Evolutionary conservation across 2,888 invertebrate genomes (phyloP), one percentile per base, ranked within the genome.

Genomic region (Temnothorax rugatulus): DNA sequence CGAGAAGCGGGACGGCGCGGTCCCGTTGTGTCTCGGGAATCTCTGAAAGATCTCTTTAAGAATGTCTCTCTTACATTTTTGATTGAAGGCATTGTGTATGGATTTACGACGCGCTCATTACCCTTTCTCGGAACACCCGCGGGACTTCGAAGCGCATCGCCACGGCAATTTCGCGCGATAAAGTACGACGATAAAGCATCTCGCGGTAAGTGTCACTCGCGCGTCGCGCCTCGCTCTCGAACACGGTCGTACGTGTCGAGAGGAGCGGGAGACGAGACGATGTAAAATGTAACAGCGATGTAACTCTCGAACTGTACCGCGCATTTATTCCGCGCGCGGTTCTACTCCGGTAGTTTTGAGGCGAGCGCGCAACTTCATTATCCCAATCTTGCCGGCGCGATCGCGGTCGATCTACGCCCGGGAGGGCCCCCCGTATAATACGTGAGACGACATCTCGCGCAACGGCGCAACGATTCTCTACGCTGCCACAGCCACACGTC

Each of bases 281-380:
- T 34, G 15, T 34, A 9, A 74, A 63, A 63, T 21, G 52, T 54
- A 34, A 71, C 52, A 71, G 54, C 57, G 73, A 73, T 15, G 25
- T 29, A 41, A 73, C 57, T 41, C 66, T 41, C 66, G 47, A 21
- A 38, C 54, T 15, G 25, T 61, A 29, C 1, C 50, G n/a, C 50
- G 54, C 34, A 77, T 81, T 74, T 21, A 61, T 52, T 77, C 77
- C 61, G 52, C 41, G 44, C 61, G 54, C 52, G 66, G 47, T 47
- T 41, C 75, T 38, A 21, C 41, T n/a, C 44, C 21, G 74, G 21
- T 34, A 79, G 34, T 59, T 79, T 73, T 29, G 34, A 47, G 13
- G 29, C 25, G 4, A 29, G 38, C 73, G 18, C 21, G 74, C 74
- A 59, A 61, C 79, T 73, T 81, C 25, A 81, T 73, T 81, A 73